Evolutionary conservation across 2,888 invertebrate species (phyloP).

Genomic region (Leptopilina syphax): DNA sequence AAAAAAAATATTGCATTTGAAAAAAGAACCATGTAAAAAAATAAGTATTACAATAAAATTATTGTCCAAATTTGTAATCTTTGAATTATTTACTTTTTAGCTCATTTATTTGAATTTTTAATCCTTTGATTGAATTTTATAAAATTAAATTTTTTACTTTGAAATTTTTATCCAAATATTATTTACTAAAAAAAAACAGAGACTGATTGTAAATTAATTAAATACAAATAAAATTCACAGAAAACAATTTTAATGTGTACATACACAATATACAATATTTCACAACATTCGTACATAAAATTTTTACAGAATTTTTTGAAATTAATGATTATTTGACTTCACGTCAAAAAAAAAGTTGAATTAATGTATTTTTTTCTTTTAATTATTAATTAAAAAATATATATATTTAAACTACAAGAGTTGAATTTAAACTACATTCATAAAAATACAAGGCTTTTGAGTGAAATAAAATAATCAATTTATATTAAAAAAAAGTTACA

Average conservation of each 20-base stretch:
- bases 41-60: conserved; percentile 31
- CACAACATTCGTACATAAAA: conserved; percentile 30
- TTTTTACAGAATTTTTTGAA: conserved; percentile 29
- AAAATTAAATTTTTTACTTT: no score
- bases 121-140: no score
- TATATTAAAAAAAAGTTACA: conserved; percentile 65
- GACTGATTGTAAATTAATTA: not conserved
- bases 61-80: conserved; percentile 19
- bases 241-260: conserved; percentile 36
- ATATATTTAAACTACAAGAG: not conserved
- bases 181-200: no score
- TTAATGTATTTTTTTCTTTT: not conserved
- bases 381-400: conserved; percentile 13
- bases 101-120: no score
- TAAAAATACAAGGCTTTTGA: conserved; percentile 39
- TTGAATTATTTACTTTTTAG: conserved; percentile 14
- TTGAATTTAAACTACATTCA: conserved; percentile 2
- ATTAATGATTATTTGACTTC: conserved; percentile 40
- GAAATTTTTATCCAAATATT: no score
- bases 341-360: conserved; percentile 25
- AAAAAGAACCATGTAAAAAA: conserved; percentile 19
- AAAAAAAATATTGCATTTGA: conserved; percentile 22
- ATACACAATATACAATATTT: conserved; percentile 36
- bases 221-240: conserved; percentile 23
- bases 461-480: conserved; percentile 57